These are phyloP conservation scores for Dipodomys merriami DNA, from an alignment of 2,113 vertebrate genomes.

Conservation along the genomic window DNA sequence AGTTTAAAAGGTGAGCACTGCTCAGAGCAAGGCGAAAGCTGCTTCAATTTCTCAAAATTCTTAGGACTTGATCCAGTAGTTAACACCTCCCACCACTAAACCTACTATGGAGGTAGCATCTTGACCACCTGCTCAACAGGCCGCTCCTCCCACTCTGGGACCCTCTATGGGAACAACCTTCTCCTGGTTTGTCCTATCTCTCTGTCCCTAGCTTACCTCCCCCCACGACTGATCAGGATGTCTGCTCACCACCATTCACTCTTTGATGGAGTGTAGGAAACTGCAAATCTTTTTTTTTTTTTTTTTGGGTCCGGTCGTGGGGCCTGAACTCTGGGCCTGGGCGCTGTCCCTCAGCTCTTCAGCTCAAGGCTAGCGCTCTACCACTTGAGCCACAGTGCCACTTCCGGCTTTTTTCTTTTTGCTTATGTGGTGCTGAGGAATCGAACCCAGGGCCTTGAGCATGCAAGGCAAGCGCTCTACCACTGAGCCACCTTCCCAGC, in stretches of 20 bases:
- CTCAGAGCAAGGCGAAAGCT: not conserved
- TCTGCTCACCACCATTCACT: not conserved
- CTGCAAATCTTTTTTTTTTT: too few species aligned
- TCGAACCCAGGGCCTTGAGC: too few species aligned
- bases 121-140: not conserved
- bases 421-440: too few species aligned
- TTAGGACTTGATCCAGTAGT: not conserved
- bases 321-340: too few species aligned
- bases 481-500: too few species aligned
- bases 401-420: too few species aligned
- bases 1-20: conserved; percentile 19
- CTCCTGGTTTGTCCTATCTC: not conserved
- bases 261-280: not conserved
- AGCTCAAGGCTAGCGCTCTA: too few species aligned
- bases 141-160: not conserved
- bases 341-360: too few species aligned
- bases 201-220: not conserved
- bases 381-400: too few species aligned
- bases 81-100: not conserved
- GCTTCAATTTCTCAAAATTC: not conserved
- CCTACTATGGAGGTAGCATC: too few species aligned
- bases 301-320: too few species aligned
- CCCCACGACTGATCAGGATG: rapidly evolving
- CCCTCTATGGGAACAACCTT: not conserved
- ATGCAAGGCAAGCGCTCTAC: too few species aligned